Evolutionary conservation across 2,797 vertebrate genomes (phyloP).

Genomic region (Darevskia nairensis): DNA sequence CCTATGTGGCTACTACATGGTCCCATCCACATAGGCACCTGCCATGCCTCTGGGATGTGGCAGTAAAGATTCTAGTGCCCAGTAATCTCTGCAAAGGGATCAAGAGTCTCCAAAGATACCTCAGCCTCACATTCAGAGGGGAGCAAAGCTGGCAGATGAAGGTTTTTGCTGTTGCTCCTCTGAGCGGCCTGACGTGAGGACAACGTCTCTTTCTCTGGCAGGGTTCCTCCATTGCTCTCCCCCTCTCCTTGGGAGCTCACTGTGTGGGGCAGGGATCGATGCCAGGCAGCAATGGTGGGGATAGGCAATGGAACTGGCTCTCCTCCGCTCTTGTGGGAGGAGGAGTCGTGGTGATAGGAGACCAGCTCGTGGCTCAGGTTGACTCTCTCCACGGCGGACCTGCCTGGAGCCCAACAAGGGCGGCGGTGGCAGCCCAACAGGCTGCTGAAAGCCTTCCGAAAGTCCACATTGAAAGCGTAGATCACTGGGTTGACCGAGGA

Average conservation of each 20-base stretch:
- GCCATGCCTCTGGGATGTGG: not conserved
- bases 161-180: constrained; percentile 9
- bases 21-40: not conserved
- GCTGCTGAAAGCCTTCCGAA: constrained; percentile 82
- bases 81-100: constrained; percentile 61
- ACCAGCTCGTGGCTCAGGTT: constrained; percentile 85
- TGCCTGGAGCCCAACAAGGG: constrained; percentile 39
- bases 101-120: constrained; percentile 77
- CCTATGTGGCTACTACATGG: not conserved
- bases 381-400: constrained; percentile 77
- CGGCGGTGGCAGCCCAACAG: constrained; percentile 78
- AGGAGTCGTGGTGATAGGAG: constrained; percentile 84
- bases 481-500: constrained; percentile 86
- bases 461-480: constrained; percentile 87
- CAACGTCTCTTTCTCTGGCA: not conserved
- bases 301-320: constrained; percentile 42
- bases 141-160: constrained; percentile 11
- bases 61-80: constrained; percentile 10
- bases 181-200: not conserved
- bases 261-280: constrained; percentile 19
- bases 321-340: constrained; percentile 79
- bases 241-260: constrained; percentile 48
- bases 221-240: constrained; percentile 52
- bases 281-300: constrained; percentile 61
- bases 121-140: constrained; percentile 72